These are phyloP conservation scores for Synergus japonicus DNA, from an alignment of 2,888 invertebrate genomes.

Conservation along the genomic window DNA sequence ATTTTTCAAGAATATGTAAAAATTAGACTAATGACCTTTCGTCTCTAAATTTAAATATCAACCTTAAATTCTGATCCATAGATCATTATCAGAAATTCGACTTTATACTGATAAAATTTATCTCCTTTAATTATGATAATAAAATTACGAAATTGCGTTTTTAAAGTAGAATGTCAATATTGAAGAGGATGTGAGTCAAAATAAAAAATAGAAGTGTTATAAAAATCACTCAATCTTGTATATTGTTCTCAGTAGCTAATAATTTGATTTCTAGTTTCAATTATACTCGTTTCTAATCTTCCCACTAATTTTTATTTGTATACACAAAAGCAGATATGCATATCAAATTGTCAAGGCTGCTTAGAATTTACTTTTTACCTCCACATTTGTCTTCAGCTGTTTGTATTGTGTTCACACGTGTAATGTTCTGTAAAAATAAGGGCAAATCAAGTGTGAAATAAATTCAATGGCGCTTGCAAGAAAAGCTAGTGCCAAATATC, in stretches of 20 bases:
- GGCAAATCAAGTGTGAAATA: neutral
- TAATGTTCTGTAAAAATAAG: neutral
- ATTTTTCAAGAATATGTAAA: neutral
- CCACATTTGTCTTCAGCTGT: neutral
- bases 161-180: no score
- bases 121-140: neutral
- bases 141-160: neutral
- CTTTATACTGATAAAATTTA: neutral
- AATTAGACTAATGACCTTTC: neutral
- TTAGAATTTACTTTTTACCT: neutral
- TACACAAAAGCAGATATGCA: neutral
- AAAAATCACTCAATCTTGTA: neutral
- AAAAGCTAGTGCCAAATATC: neutral
- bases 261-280: neutral
- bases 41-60: neutral
- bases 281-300: neutral
- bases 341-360: slow-evolving; percentile 7
- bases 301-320: neutral
- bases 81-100: neutral
- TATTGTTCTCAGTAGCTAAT: neutral
- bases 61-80: neutral
- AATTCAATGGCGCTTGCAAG: neutral
- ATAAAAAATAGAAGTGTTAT: neutral
- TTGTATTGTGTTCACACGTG: neutral
- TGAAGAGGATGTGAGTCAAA: no score